phyloP scores from a whole-genome alignment of 2,888 invertebrate species.

The Unio delphinus region DNA sequence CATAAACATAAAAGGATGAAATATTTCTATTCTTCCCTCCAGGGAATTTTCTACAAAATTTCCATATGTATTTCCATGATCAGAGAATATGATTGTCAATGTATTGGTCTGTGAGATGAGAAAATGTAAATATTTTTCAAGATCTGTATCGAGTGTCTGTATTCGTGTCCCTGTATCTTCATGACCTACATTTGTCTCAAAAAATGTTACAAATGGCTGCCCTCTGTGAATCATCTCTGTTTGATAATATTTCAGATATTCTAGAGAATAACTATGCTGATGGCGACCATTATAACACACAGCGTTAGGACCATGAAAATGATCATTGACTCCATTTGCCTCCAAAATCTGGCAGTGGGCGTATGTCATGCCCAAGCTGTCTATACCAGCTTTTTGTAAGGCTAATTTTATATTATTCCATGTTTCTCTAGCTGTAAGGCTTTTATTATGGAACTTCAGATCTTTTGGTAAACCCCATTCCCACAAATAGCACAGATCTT shows the following conservation, averaged over 20 bases:
- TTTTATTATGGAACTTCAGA: conserved; percentile 44
- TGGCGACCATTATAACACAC: conserved; percentile 55
- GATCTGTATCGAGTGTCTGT: conserved; percentile 44
- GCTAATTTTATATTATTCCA: conserved; percentile 40
- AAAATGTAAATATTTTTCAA: conserved; percentile 40
- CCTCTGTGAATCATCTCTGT: conserved; percentile 9
- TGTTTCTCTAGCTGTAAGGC: conserved; percentile 19
- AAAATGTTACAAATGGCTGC: conserved; percentile 44
- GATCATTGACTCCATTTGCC: conserved; percentile 42
- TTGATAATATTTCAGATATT: conserved; percentile 48
- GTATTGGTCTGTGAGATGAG: conserved; percentile 34
- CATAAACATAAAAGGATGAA: conserved; percentile 55
- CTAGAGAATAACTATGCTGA: conserved; percentile 54
- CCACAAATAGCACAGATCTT: conserved; percentile 59
- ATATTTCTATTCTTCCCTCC: conserved; percentile 53
- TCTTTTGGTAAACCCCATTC: conserved; percentile 62
- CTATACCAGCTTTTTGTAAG: conserved; percentile 39
- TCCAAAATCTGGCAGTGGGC: conserved; percentile 52
- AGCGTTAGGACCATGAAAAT: conserved; percentile 53
- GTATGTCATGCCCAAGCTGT: conserved; percentile 43
- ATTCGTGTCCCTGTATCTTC: conserved; percentile 52
- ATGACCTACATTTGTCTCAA: conserved; percentile 52
- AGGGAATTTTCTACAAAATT: conserved; percentile 35
- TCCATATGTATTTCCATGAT: conserved; percentile 63
- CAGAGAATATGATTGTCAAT: conserved; percentile 55